phyloP scores from a whole-genome alignment of 1,140 invertebrate species.

The honey bee (Apis mellifera) region DNA sequence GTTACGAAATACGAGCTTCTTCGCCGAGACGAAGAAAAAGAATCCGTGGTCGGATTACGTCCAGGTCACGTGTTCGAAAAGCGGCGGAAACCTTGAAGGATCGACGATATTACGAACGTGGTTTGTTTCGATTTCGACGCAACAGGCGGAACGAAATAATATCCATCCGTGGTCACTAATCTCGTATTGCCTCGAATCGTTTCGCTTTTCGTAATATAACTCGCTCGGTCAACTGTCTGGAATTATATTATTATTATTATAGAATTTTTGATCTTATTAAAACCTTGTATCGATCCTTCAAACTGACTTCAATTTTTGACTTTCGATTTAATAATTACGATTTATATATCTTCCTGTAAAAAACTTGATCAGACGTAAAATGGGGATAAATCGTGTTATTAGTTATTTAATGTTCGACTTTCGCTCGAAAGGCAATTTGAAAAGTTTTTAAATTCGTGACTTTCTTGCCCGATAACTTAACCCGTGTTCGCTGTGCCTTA shows the following conservation, averaged over 20 bases:
- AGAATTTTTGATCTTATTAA: too few relatives aligned
- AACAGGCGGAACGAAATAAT: conserved; percentile 24
- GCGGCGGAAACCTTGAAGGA: conserved; percentile 28
- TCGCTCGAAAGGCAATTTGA: neutral
- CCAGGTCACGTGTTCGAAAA: conserved; percentile 44
- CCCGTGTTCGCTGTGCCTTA: neutral
- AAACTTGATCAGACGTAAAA: too few relatives aligned
- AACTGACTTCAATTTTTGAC: too few relatives aligned
- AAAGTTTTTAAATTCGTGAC: neutral
- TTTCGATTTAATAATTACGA: too few relatives aligned
- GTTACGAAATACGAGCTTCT: too few relatives aligned
- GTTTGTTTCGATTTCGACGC: neutral
- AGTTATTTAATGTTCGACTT: neutral
- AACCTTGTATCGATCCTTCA: too few relatives aligned
- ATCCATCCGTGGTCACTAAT: neutral
- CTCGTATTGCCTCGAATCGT: neutral
- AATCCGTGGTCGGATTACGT: conserved; percentile 27
- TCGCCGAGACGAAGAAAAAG: neutral
- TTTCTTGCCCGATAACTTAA: neutral
- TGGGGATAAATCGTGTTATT: neutral
- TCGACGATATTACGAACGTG: conserved; percentile 35
- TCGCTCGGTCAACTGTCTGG: too few relatives aligned
- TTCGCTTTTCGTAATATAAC: neutral
- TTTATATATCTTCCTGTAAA: too few relatives aligned
- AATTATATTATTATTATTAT: too few relatives aligned